These are phyloP conservation scores for Diprion similis DNA, from an alignment of 1,140 invertebrate genomes.

Conservation along the genomic window DNA sequence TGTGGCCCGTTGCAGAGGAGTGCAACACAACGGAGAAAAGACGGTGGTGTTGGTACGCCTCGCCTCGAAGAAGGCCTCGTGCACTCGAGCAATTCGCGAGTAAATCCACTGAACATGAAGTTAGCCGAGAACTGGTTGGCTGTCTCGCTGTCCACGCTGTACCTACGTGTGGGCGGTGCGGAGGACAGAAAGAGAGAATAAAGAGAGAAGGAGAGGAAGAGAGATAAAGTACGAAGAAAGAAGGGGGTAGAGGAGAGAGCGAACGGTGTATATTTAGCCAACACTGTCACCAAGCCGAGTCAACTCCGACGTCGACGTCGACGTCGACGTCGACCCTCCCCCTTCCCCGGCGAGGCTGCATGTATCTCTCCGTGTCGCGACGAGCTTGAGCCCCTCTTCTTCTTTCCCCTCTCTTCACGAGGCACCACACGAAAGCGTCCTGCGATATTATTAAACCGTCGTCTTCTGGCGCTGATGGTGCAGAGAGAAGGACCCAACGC, in stretches of 20 bases:
- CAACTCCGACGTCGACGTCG: not conserved
- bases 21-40: no score
- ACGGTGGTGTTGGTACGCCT: no score
- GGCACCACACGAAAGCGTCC: not conserved
- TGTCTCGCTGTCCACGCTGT: no score
- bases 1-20: no score
- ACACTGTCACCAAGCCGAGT: constrained; percentile 1
- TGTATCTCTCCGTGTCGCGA: constrained; percentile 6
- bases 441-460: constrained; percentile 5
- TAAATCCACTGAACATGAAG: no score
- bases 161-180: not conserved
- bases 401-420: not conserved
- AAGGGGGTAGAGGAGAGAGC: constrained; percentile 2
- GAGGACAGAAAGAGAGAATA: not conserved
- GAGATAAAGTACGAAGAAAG: constrained; percentile 10
- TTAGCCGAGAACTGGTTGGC: no score
- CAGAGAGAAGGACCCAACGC: no score
- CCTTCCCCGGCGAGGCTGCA: not conserved
- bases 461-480: not conserved
- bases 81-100: no score
- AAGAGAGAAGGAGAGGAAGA: constrained; percentile 11
- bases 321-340: not conserved
- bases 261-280: constrained; percentile 12
- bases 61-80: no score
- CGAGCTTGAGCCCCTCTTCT: not conserved